Conservation (phyloP, 1,140 invertebrate species). For the Bombus picipes region DNA sequence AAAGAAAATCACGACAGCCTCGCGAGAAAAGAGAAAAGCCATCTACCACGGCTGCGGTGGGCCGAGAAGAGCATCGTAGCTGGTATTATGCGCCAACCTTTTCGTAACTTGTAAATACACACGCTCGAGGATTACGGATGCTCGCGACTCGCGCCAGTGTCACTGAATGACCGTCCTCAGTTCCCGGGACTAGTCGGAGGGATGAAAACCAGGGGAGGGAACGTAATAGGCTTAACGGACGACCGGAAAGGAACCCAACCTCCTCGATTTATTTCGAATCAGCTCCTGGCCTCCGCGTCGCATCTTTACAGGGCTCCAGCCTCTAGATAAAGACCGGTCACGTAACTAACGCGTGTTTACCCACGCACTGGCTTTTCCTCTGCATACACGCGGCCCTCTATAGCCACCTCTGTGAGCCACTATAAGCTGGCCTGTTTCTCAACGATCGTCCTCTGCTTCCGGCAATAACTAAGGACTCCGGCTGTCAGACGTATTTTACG, state of each 20-base stretch:
- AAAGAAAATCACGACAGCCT: neutral
- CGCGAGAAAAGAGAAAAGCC: conserved; percentile 55
- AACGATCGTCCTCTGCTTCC: conserved; percentile 40
- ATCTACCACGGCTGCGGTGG: conserved; percentile 58
- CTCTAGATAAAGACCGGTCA: conserved; percentile 64
- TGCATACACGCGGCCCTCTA: conserved; percentile 13
- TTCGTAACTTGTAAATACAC: conserved; percentile 67
- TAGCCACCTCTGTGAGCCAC: neutral
- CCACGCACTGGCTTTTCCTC: conserved; percentile 63
- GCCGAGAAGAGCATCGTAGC: conserved; percentile 14
- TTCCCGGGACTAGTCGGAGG: neutral
- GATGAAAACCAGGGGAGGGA: conserved; percentile 36
- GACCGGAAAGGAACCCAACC: conserved; percentile 57
- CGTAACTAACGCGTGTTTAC: conserved; percentile 70
- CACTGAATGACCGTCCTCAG: conserved; percentile 45
- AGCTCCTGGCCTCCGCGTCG: neutral
- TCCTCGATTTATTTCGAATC: conserved; percentile 65
- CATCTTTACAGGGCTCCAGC: conserved; percentile 43
- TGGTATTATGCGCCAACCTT: conserved; percentile 48
- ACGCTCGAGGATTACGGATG: conserved; percentile 66
- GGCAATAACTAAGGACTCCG: conserved; percentile 60
- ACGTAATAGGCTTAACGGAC: conserved; percentile 68
- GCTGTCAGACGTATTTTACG: conserved; percentile 62
- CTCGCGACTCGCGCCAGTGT: conserved; percentile 63
- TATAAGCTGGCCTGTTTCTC: conserved; percentile 33